phyloP scores from a whole-genome alignment of 2,888 invertebrate species.

The Agapostemon virescens region DNA sequence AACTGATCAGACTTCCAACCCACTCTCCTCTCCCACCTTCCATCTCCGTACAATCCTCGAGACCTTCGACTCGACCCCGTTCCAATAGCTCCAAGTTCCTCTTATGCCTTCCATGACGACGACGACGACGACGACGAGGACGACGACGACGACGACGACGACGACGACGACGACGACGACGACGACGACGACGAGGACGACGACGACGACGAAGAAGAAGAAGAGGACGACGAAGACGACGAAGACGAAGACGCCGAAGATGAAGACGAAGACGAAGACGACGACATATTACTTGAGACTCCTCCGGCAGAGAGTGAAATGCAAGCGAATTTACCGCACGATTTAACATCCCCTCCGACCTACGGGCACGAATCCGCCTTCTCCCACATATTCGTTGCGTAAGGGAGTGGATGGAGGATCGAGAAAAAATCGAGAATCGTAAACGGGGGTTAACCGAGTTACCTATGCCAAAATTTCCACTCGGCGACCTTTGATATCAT shows the following conservation, averaged over 20 bases:
- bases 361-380: constrained; percentile 69
- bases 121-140: constrained; percentile 46
- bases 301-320: constrained; percentile 71
- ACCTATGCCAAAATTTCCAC: constrained; percentile 47
- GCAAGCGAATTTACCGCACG: constrained; percentile 78
- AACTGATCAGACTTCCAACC: constrained; percentile 75
- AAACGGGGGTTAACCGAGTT: constrained; percentile 67
- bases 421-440: constrained; percentile 56
- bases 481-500: constrained; percentile 57
- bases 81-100: constrained; percentile 68
- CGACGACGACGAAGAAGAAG: constrained; percentile 46
- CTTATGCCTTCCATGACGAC: constrained; percentile 63
- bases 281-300: constrained; percentile 71
- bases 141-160: constrained; percentile 63
- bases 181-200: constrained; percentile 60
- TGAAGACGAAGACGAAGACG: constrained; percentile 57
- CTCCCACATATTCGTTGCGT: constrained; percentile 55
- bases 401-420: constrained; percentile 43
- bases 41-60: constrained; percentile 40
- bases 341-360: constrained; percentile 75
- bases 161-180: constrained; percentile 46
- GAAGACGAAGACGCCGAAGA: constrained; percentile 42
- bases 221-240: constrained; percentile 62
- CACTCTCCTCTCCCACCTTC: constrained; percentile 39
- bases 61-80: constrained; percentile 65